phyloP scores from a whole-genome alignment of 2,797 vertebrate species.

The Echiichthys vipera region DNA sequence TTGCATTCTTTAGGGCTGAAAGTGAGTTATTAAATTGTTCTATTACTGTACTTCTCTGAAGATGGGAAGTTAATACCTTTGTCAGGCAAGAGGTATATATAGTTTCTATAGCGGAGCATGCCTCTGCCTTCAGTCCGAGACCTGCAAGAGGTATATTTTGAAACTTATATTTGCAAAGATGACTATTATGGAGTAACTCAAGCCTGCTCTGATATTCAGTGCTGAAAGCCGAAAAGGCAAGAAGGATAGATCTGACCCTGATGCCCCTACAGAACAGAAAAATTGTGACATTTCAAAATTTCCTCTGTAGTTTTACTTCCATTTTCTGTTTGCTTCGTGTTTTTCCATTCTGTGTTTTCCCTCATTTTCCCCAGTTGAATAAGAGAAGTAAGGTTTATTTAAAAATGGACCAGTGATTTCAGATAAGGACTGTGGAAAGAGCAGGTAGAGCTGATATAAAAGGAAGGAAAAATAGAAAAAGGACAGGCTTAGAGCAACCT shows the following conservation, averaged over 20 bases:
- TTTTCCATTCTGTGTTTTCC: conserved; percentile 21
- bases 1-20: conserved; percentile 49
- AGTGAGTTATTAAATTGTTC: conserved; percentile 53
- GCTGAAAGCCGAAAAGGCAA: background rate
- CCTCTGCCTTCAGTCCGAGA: background rate
- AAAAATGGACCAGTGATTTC: conserved; percentile 57
- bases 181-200: background rate
- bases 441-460: conserved; percentile 31
- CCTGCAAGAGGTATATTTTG: conserved; percentile 16
- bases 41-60: conserved; percentile 38
- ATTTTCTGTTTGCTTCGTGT: background rate
- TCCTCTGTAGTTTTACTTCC: conserved; percentile 44
- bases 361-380: conserved; percentile 35
- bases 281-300: conserved; percentile 59
- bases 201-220: background rate
- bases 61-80: conserved; percentile 42
- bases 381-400: conserved; percentile 41
- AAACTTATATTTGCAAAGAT: background rate
- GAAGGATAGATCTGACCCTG: background rate
- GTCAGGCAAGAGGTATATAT: background rate
- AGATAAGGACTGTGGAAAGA: conserved; percentile 36
- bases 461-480: background rate
- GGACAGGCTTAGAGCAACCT: background rate
- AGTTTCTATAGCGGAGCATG: background rate
- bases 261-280: conserved; percentile 23